These are phyloP conservation scores for Platycercus adscitus DNA, from an alignment of 2,113 vertebrate species.

Conservation along the genomic window DNA sequence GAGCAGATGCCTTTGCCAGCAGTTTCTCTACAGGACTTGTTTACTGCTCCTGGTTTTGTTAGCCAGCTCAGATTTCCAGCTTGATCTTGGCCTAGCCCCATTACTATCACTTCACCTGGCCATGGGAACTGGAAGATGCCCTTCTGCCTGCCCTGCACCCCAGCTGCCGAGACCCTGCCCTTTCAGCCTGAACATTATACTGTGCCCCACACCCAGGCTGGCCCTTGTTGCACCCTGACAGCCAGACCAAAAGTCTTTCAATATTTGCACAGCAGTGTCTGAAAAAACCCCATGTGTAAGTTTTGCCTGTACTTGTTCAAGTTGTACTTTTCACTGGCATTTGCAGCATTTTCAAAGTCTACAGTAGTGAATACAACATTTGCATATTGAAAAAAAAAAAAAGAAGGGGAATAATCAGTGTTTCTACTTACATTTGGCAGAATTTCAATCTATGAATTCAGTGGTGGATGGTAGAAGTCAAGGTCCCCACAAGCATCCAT, in stretches of 20 bases:
- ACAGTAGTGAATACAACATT: neutral
- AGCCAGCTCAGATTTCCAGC: neutral
- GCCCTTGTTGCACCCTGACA: neutral
- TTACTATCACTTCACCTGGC: neutral
- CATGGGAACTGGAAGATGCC: neutral
- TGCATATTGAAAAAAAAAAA: no score
- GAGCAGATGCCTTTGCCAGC: neutral
- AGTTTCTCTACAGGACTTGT: accelerated
- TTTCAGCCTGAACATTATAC: neutral
- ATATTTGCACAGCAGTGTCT: neutral
- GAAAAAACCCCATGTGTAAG: neutral
- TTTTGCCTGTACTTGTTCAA: neutral
- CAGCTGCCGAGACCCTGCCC: accelerated
- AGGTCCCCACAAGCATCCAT: neutral
- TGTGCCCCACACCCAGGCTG: no score
- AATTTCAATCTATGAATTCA: neutral
- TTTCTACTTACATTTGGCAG: neutral
- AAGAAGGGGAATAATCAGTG: neutral
- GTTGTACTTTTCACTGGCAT: neutral
- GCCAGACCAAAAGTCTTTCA: neutral
- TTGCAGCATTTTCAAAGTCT: neutral
- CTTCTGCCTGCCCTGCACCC: neutral
- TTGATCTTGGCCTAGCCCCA: neutral
- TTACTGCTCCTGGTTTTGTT: neutral
- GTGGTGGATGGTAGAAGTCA: neutral